Evolutionary conservation across 2,797 vertebrate species (phyloP), one percentile per base, ranked within the genome.

Genomic region (Sternarchorhynchus goeldii): DNA sequence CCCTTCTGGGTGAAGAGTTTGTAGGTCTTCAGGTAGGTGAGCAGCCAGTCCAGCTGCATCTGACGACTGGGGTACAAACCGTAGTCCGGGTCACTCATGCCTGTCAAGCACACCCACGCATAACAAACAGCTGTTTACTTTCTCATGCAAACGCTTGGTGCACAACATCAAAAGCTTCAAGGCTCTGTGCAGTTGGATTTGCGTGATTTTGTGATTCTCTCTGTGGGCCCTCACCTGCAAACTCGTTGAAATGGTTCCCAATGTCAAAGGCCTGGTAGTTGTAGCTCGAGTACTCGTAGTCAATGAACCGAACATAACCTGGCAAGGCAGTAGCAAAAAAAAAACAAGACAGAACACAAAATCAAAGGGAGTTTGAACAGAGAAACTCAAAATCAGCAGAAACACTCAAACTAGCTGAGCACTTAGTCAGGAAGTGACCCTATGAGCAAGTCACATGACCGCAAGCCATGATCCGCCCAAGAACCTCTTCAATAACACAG

Each of bases 201-300:
- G 16, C 18, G 16, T 39, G 20, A 18, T 7, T 45, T 58, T 7
- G 14, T 21, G 1, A 31, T 45, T 41, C 12, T 65, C 17, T 45
- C 25, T 18, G 41, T 20, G 6, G n/a, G 21, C 12, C 76, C 93
- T 90, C 83, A 98, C 97, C 97, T 87, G 97, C 97, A 86, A 99
- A 99, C 86, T 99, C 97, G 1, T 99, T 99, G 85, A 99, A 99
- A 89, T 99, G 97, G 90, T 99, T 99, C 39, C 97, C 97, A 0
- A 99, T 99, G 91, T 99, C 97, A 0, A 95, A 99, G 14, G 97
- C 97, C 88, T 99, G 97, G 89, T 98, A 99, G 91, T 99, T 99
- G 91, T 97, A 99, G 80, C 96, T 96, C 0, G 96, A 95, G 80
- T 99, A 99, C 85, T 99, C 97, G 0, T 99, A 99, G 89, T 99